Percentiles rank a stretch among this genome's conserved stretches.
phyloP scores from a whole-genome alignment of 1,140 invertebrate species.

The Lasaia peninsularis region DNA sequence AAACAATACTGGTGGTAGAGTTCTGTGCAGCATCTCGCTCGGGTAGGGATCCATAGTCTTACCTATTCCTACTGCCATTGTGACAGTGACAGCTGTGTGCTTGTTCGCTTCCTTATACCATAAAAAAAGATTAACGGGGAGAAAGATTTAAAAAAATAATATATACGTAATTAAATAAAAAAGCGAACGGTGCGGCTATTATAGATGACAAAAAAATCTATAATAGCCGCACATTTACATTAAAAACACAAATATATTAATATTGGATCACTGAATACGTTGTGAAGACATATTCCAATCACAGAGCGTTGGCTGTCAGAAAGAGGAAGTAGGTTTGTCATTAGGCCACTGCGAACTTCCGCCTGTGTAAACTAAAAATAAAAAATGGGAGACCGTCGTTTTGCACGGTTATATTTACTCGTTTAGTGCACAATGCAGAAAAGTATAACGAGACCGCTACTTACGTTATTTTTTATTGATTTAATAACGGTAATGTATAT shows the following conservation, averaged over 20 bases:
- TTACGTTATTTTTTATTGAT: no score
- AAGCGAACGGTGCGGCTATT: no score
- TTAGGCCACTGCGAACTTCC: constrained; percentile 24
- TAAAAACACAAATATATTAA: not conserved
- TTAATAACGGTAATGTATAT: not conserved
- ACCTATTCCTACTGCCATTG: no score
- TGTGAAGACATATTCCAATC: constrained; percentile 54
- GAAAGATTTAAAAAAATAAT: no score
- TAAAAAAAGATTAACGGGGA: no score
- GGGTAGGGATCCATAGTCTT: no score
- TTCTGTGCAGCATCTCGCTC: no score
- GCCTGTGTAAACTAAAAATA: constrained; percentile 3
- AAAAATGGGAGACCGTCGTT: constrained; percentile 5
- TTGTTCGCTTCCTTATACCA: no score
- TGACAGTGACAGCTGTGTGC: no score
- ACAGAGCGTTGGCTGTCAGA: constrained; percentile 32
- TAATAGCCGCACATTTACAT: not conserved
- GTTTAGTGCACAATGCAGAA: not conserved
- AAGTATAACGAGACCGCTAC: not conserved
- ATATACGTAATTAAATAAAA: no score
- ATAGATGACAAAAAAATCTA: not conserved
- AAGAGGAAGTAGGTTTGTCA: constrained; percentile 34
- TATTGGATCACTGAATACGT: constrained; percentile 23
- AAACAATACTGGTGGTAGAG: no score
- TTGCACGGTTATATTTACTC: not conserved